Base-by-base conservation (phyloP, 1,140 invertebrate genomes). In the Neodiprion lecontei region DNA sequence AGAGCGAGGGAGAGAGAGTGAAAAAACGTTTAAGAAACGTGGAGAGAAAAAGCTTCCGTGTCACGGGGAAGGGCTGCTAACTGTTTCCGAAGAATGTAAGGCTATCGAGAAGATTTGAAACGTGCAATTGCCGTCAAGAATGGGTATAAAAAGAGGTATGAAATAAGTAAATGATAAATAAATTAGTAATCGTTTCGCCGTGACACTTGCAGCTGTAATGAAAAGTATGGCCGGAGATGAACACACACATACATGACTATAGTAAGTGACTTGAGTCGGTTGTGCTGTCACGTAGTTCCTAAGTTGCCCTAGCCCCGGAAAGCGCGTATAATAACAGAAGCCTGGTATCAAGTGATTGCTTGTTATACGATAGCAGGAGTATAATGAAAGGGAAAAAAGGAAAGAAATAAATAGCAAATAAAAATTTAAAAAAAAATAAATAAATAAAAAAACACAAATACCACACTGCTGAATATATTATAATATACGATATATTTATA, bases 281-380 rank as follows among this genome's bases (percentile, higher is more conserved):
- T 88, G 87, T 88, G 87, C 87, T 86, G 85, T 86, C 83, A 87
- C 80, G 87, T 88, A 88, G 87, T 88, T 88, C 87, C 87, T 88
- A 88, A 88, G 83, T 88, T 86, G 86, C 80, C 86, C 86, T 87
- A 88, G 87, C 87, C 85, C 88, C 87, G 86, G 78, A 79, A 81
- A 78, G 84, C 86, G 82, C 81, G 84, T 83, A 84, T 76, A 78
- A 78, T 40, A 40, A 40, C 11, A 61, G 11, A 61, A 61, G 5
- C 53, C 53, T 61, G 53, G n/a, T 61, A 61, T 61, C 53, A 17
- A 61, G 53, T 17, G 5, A 61, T 61, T 61, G 8, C 11, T 61
- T 61, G n/a, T 17, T 61, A 61, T 17, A 17, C 5, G 11, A 61
- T 17, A 14, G 53, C 53, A 61, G 53, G 53, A 61, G n/a, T 14